Conservation (phyloP, 2,797 vertebrate genomes). For the Rhincodon typus region DNA sequence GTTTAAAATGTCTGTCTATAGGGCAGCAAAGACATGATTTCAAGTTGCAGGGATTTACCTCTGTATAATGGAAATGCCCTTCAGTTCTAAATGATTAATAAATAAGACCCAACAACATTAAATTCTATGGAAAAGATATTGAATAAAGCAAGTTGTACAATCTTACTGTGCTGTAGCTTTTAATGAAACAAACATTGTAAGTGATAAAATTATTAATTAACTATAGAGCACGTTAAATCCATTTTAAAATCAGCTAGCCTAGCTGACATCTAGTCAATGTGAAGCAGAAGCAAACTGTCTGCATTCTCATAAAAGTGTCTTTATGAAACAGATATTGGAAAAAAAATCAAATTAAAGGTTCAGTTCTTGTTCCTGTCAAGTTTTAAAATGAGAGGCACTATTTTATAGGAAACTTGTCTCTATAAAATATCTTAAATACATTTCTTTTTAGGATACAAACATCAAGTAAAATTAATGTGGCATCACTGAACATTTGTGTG, state of each 20-base stretch:
- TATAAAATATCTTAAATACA: background rate
- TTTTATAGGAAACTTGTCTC: background rate
- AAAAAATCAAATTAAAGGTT: background rate
- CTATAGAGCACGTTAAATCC: background rate
- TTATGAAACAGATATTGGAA: background rate
- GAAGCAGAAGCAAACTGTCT: background rate
- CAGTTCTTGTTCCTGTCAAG: background rate
- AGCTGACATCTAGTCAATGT: background rate
- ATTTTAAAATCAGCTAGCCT: background rate
- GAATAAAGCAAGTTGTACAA: background rate
- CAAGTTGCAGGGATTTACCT: background rate
- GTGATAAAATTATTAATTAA: background rate
- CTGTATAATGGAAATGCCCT: background rate
- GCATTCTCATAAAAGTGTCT: background rate
- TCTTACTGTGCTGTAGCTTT: background rate
- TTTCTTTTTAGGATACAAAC: background rate
- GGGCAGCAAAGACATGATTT: background rate
- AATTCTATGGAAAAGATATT: background rate
- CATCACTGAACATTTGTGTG: too few relatives aligned
- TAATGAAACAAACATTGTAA: background rate
- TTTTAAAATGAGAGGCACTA: background rate
- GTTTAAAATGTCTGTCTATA: background rate
- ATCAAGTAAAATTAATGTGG: background rate
- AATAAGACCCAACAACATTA: background rate
- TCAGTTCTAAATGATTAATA: background rate